Conservation (phyloP, 2,113 vertebrate species). For the Enhydra lutris region DNA sequence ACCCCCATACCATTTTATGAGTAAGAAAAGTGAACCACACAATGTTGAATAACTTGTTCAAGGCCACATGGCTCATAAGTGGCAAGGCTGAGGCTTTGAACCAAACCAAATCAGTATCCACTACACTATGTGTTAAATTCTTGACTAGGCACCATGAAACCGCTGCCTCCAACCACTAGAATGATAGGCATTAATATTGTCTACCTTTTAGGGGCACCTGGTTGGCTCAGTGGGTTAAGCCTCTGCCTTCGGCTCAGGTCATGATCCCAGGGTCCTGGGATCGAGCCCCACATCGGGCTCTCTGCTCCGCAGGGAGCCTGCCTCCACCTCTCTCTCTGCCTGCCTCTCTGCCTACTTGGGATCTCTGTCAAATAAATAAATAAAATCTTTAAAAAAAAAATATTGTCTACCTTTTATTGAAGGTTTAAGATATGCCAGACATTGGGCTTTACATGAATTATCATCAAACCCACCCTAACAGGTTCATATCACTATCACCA, state of each 20-base stretch:
- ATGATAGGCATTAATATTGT: background rate
- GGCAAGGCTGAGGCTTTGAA: background rate
- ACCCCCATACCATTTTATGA: background rate
- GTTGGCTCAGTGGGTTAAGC: too few species aligned
- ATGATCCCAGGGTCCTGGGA: too few species aligned
- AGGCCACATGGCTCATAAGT: background rate
- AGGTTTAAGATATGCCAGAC: background rate
- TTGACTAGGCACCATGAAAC: background rate
- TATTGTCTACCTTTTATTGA: background rate
- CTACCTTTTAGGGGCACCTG: background rate
- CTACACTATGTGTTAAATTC: background rate
- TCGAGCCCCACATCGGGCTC: too few species aligned
- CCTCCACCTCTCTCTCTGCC: too few species aligned
- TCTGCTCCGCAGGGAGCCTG: too few species aligned
- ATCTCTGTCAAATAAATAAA: too few species aligned
- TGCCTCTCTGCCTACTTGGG: too few species aligned
- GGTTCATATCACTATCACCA: background rate
- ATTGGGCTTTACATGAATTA: background rate
- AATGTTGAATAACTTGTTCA: background rate
- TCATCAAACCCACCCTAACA: background rate
- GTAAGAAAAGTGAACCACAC: conserved; percentile 7
- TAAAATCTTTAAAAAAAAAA: too few species aligned
- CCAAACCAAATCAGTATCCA: background rate
- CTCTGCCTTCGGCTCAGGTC: too few species aligned
- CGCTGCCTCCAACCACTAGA: background rate